A percentile compares a stretch with the other conserved stretches of the same genome.
Conservation (phyloP, 2,113 vertebrate genomes). For the Rhineura floridana region DNA sequence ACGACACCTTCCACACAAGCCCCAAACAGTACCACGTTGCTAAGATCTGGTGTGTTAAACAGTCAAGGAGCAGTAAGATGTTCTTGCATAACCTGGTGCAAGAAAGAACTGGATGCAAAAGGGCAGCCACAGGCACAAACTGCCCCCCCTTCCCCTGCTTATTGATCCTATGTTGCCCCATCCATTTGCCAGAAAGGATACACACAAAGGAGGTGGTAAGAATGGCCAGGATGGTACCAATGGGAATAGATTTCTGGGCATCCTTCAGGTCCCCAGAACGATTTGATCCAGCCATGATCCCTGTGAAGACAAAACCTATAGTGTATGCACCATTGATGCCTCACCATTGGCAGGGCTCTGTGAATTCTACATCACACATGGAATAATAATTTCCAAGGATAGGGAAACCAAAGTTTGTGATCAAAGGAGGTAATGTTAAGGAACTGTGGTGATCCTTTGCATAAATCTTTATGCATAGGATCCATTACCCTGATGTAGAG, state of each 20-base stretch:
- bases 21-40: conserved; percentile 87
- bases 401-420: background rate
- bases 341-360: no score
- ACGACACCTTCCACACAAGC: conserved; percentile 89
- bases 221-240: conserved; percentile 91
- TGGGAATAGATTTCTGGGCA: conserved; percentile 92
- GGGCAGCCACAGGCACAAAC: background rate
- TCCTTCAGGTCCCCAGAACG: conserved; percentile 92
- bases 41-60: conserved; percentile 79
- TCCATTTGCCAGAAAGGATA: conserved; percentile 79
- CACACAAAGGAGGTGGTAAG: conserved; percentile 91
- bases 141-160: accelerated
- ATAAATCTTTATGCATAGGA: background rate
- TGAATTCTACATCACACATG: background rate
- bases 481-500: background rate
- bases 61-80: conserved; percentile 70
- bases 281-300: conserved; percentile 94
- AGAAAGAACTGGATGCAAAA: background rate
- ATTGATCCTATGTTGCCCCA: no score
- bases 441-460: background rate
- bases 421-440: background rate
- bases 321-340: background rate
- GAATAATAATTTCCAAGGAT: background rate
- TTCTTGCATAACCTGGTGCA: background rate
- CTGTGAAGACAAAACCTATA: conserved; percentile 59